Evolutionary conservation across 2,888 invertebrate genomes (phyloP).

Genomic region (Athripsodes cinereus): DNA sequence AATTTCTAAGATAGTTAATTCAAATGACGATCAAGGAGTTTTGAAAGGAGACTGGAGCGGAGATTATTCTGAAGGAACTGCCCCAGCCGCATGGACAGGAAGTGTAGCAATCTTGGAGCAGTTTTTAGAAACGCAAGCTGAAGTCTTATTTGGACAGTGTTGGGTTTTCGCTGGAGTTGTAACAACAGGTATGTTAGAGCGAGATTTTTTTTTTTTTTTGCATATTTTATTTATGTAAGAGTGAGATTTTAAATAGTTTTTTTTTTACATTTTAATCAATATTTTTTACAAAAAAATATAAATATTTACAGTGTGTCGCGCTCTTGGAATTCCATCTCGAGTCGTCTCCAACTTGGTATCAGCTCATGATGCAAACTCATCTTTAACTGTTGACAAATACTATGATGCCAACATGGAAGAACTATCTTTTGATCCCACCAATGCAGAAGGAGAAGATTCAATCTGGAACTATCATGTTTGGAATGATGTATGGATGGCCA

Average conservation of each 20-base stretch:
- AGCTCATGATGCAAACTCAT: constrained; percentile 77
- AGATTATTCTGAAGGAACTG: constrained; percentile 64
- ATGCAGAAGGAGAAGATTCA: constrained; percentile 63
- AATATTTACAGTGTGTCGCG: constrained; percentile 60
- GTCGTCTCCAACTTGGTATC: constrained; percentile 79
- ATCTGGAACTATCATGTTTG: constrained; percentile 88
- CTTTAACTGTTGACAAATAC: constrained; percentile 73
- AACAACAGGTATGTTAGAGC: constrained; percentile 60
- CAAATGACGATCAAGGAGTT: constrained; percentile 67
- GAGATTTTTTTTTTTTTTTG: too few species aligned
- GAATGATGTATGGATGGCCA: constrained; percentile 83
- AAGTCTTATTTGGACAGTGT: constrained; percentile 79
- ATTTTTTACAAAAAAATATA: not conserved
- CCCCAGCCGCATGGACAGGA: constrained; percentile 76
- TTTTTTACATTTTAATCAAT: not conserved
- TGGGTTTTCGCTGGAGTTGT: constrained; percentile 84
- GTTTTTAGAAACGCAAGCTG: constrained; percentile 56
- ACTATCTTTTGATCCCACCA: constrained; percentile 60
- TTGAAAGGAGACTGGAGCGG: constrained; percentile 70
- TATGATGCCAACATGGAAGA: constrained; percentile 61
- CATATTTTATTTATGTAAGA: too few species aligned
- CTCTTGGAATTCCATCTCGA: constrained; percentile 73
- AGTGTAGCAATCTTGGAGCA: constrained; percentile 70
- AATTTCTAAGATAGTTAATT: constrained; percentile 70
- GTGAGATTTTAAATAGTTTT: not conserved